phyloP scores from a whole-genome alignment of 2,888 invertebrate species.

The Eupithecia subumbrata region DNA sequence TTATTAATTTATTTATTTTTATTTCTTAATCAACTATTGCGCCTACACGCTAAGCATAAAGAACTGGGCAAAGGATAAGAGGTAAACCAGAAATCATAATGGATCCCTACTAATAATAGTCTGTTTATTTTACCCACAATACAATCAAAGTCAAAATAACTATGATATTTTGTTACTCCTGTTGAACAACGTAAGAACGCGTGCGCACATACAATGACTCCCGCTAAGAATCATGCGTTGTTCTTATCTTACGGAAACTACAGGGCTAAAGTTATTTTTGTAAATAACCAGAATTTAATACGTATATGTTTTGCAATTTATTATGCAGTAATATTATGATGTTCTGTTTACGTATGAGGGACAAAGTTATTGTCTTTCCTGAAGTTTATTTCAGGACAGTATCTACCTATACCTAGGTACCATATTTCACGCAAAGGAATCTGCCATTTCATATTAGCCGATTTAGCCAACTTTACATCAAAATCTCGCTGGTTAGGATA shows the following conservation, averaged over 20 bases:
- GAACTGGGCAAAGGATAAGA: neutral
- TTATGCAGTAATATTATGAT: neutral
- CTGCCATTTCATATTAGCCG: neutral
- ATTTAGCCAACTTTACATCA: neutral
- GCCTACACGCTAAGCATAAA: neutral
- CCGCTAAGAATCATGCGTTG: slow-evolving; percentile 45
- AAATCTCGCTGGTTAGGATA: neutral
- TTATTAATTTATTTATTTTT: too few species aligned
- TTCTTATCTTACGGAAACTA: slow-evolving; percentile 35
- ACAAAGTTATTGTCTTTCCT: neutral
- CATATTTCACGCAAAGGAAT: neutral
- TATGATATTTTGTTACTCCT: neutral
- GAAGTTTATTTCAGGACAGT: neutral
- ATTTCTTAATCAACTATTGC: neutral
- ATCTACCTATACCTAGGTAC: neutral
- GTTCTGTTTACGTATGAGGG: neutral
- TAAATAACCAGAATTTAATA: slow-evolving; percentile 30
- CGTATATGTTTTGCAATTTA: neutral
- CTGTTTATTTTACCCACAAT: neutral
- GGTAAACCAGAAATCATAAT: neutral
- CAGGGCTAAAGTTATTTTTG: slow-evolving; percentile 35
- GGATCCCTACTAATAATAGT: neutral
- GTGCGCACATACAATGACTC: slow-evolving; percentile 46
- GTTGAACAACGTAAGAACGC: neutral
- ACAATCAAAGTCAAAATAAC: neutral